Evolutionary conservation across 2,113 vertebrate species (phyloP).

Genomic region (Gymnorhina tibicen): DNA sequence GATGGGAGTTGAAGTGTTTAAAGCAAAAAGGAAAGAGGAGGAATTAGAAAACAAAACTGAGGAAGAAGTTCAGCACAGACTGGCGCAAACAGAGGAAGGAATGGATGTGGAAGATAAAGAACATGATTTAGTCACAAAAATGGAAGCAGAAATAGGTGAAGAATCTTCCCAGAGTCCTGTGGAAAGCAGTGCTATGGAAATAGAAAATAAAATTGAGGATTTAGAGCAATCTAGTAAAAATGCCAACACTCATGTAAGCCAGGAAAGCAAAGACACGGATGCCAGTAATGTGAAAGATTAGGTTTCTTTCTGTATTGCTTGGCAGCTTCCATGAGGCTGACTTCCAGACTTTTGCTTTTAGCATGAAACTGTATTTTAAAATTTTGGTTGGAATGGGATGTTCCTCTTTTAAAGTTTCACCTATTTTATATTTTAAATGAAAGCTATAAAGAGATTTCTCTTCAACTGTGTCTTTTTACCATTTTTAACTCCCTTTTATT

Average conservation of each 20-base stretch:
- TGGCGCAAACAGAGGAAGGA: conserved; percentile 9
- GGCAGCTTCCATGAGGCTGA: not conserved
- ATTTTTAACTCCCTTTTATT: not conserved
- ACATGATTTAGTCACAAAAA: not conserved
- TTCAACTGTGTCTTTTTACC: not conserved
- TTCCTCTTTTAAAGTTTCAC: not conserved
- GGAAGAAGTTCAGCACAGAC: not conserved
- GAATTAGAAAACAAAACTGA: not conserved
- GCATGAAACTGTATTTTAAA: not conserved
- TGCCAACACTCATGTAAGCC: not conserved
- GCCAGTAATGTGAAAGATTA: not conserved
- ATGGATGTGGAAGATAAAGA: conserved; percentile 10
- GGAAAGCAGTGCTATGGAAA: conserved; percentile 27
- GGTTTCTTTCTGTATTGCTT: not conserved
- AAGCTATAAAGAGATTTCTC: not conserved
- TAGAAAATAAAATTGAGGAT: conserved; percentile 14
- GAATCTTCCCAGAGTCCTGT: not conserved
- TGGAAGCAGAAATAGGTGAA: conserved; percentile 35
- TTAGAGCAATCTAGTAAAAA: not conserved
- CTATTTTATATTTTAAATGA: conserved; percentile 3
- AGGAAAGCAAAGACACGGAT: not conserved
- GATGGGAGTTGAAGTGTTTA: conserved; percentile 91
- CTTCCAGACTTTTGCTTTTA: not conserved
- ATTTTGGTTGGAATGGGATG: not conserved
- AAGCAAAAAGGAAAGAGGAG: conserved; percentile 73